Percentiles rank a stretch among this genome's conserved stretches.
Conservation (phyloP, 2,113 vertebrate species). For the Lagenorhynchus albirostris region DNA sequence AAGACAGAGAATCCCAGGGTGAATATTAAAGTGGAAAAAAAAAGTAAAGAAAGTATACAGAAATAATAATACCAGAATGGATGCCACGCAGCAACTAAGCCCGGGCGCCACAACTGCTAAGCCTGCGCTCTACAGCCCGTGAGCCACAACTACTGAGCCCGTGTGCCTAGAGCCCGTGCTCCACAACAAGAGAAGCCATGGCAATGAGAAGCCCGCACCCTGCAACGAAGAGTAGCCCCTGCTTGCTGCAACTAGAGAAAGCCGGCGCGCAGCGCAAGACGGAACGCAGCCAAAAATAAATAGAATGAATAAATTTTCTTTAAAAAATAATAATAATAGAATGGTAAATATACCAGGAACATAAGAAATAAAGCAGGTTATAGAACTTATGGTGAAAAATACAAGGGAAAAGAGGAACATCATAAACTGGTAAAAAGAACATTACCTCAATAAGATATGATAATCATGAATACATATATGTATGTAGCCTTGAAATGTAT, state of each 20-base stretch:
- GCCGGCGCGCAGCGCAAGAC: too few species aligned
- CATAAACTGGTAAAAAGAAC: neutral
- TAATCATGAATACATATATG: neutral
- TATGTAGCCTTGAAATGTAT: neutral
- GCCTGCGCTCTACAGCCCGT: too few species aligned
- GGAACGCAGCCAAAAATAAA: too few species aligned
- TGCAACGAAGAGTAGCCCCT: too few species aligned
- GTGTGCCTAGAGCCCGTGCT: too few species aligned
- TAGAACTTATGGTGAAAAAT: neutral
- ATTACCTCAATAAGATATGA: neutral
- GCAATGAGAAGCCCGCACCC: too few species aligned
- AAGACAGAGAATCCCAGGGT: neutral
- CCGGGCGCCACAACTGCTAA: too few species aligned
- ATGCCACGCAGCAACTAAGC: too few species aligned
- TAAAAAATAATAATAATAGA: neutral
- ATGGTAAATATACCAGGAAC: neutral
- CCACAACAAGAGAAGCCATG: too few species aligned
- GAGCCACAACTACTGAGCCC: too few species aligned
- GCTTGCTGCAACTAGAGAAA: too few species aligned
- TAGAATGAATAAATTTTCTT: too few species aligned
- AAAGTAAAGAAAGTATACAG: neutral
- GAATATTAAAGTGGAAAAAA: neutral
- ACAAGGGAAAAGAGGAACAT: neutral
- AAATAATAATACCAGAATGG: neutral
- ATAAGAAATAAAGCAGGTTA: neutral